Evolutionary conservation across 2,797 vertebrate genomes (phyloP), one percentile per base, ranked within the genome.

Genomic region (Amniataba percoides): DNA sequence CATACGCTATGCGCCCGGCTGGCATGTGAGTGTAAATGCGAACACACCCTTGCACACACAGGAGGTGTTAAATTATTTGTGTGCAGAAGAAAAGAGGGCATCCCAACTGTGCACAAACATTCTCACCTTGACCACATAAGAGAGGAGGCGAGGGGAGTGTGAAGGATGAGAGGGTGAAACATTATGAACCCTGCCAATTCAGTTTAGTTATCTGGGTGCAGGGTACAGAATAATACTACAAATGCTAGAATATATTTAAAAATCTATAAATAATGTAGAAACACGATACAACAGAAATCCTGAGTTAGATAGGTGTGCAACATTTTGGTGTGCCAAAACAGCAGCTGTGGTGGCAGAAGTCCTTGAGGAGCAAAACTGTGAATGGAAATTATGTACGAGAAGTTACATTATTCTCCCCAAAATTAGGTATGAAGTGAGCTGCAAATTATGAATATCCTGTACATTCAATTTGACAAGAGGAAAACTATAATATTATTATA

Each of bases 41-140:
- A 52, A 66, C 55, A 78, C 18, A 25, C 27, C 27, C 27, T 2
- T 62, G 7, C 23, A 45, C 4, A 52, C 59, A 45, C 23, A 58
- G 52, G 49, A 61, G 48, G 40, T 71, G 63, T 78, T 74, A 18
- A 56, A 56, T 63, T 18, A 73, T 72, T 64, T 65, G 51, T 60
- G 53, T 21, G 27, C 40, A 65, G 34, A 56, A 65, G 53, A 71
- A 63, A 73, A 27, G 27, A 57, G 45, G 19, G 4, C n/a, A 36
- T 73, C 81, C 69, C 60, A 79, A 74, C 73, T 70, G 58, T 71
- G 70, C 51, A 65, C 60, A 42, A 27, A 69, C 51, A 67, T 25
- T 59, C 12, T 69, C 63, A 68, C 45, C 58, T 74, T 80, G 70
- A 71, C 48, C 60, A 53, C 27, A 65, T 53, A 69, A 23, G 57